These are phyloP conservation scores for Incurvaria masculella DNA, from an alignment of 2,888 invertebrate species.

Conservation along the genomic window DNA sequence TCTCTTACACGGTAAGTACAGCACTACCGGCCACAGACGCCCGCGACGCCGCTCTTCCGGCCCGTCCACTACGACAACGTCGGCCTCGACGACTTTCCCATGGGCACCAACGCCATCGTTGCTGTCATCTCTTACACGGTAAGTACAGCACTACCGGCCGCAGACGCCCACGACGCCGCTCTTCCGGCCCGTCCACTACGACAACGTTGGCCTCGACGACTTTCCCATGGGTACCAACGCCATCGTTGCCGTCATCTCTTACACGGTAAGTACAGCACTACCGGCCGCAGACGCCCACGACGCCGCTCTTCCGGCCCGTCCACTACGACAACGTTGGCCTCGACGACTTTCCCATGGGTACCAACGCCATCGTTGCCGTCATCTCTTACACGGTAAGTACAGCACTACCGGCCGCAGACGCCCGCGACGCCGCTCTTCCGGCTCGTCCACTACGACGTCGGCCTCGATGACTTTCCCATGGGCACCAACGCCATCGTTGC, in stretches of 20 bases:
- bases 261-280: slow-evolving; percentile 78
- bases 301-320: slow-evolving; percentile 75
- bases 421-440: slow-evolving; percentile 77
- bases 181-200: slow-evolving; percentile 76
- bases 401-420: slow-evolving; percentile 80
- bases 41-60: slow-evolving; percentile 82
- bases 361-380: slow-evolving; percentile 90
- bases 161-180: slow-evolving; percentile 78
- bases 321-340: slow-evolving; percentile 76
- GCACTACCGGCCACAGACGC: slow-evolving; percentile 88
- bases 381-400: slow-evolving; percentile 79
- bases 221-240: slow-evolving; percentile 92
- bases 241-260: slow-evolving; percentile 89
- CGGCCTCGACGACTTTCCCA: slow-evolving; percentile 86
- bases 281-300: slow-evolving; percentile 73
- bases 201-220: slow-evolving; percentile 76
- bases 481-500: slow-evolving; percentile 93
- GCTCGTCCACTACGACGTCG: slow-evolving; percentile 75
- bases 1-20: slow-evolving; percentile 95
- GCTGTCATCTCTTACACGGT: slow-evolving; percentile 98
- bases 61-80: slow-evolving; percentile 87
- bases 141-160: slow-evolving; percentile 75
- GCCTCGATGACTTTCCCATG: slow-evolving; percentile 82
- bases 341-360: slow-evolving; percentile 88
- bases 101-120: slow-evolving; percentile 96